These are phyloP conservation scores for Rhincodon typus DNA, from an alignment of 2,797 vertebrate species.

Conservation along the genomic window DNA sequence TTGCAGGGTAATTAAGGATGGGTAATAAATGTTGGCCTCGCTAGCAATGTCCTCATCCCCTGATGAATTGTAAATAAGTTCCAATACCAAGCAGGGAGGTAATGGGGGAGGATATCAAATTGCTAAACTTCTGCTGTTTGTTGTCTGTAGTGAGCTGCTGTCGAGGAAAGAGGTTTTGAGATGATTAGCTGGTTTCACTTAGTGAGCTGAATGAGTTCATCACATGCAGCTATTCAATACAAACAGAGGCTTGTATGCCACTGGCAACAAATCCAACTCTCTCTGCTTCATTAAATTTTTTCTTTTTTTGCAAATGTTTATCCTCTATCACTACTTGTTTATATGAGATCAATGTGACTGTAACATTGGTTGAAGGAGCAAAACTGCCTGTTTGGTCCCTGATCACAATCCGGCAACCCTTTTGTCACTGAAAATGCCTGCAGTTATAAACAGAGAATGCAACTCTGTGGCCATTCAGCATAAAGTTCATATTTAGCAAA, in stretches of 20 bases:
- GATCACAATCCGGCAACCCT: not conserved
- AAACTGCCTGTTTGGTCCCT: not conserved
- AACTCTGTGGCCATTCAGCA: not conserved
- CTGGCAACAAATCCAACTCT: not conserved
- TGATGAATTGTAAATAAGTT: not conserved
- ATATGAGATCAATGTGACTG: not conserved
- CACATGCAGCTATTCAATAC: not conserved
- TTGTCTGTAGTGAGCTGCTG: not conserved
- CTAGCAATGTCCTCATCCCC: not conserved
- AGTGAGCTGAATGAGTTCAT: not conserved
- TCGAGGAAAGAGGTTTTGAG: not conserved
- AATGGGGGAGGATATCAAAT: not conserved
- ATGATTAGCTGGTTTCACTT: not conserved
- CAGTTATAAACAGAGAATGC: not conserved
- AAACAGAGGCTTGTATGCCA: not conserved
- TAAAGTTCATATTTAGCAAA: not conserved
- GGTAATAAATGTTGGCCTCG: not conserved
- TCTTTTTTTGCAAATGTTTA: not conserved
- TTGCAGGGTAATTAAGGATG: not conserved
- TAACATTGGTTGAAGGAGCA: not conserved
- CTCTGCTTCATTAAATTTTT: not conserved
- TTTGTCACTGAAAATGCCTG: not conserved
- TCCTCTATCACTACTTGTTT: not conserved
- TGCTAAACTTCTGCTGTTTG: not conserved
- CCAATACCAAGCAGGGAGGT: not conserved